phyloP scores from a whole-genome alignment of 2,888 invertebrate species.

The Ctena decussata region DNA sequence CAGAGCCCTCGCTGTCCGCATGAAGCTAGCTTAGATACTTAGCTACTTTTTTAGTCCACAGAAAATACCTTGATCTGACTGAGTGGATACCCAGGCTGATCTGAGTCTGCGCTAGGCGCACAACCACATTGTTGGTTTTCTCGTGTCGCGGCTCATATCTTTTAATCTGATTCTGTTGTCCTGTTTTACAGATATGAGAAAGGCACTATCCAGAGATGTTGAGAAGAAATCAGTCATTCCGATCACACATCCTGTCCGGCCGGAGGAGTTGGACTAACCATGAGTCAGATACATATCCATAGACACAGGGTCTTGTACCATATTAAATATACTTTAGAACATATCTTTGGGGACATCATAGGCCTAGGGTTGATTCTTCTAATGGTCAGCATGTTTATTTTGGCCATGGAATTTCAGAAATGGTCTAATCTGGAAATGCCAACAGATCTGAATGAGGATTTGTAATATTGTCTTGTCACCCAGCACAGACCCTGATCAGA shows the following conservation, averaged over 20 bases:
- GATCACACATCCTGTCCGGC: conserved; percentile 96
- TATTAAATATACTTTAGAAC: background rate
- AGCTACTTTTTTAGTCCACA: too few species aligned
- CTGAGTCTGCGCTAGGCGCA: too few species aligned
- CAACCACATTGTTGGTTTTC: too few species aligned
- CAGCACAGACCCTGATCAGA: too few species aligned
- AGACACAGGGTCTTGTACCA: conserved; percentile 46
- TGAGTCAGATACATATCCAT: conserved; percentile 76
- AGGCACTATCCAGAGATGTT: conserved; percentile 97
- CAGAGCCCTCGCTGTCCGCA: too few species aligned
- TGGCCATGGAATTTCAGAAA: background rate
- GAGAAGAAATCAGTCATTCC: conserved; percentile 97
- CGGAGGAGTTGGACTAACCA: conserved; percentile 95
- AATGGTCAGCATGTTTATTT: background rate
- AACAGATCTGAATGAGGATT: background rate
- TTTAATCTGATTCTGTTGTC: background rate
- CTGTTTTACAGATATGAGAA: conserved; percentile 95
- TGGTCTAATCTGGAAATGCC: background rate
- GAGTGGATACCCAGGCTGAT: too few species aligned
- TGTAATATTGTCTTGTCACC: too few species aligned
- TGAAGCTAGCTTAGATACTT: too few species aligned
- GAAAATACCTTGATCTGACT: too few species aligned
- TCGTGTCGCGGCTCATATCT: too few species aligned
- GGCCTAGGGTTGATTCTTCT: background rate
- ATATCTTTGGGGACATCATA: background rate